Evolutionary conservation across 2,888 invertebrate species (phyloP).

Genomic region (Cepaea hortensis): DNA sequence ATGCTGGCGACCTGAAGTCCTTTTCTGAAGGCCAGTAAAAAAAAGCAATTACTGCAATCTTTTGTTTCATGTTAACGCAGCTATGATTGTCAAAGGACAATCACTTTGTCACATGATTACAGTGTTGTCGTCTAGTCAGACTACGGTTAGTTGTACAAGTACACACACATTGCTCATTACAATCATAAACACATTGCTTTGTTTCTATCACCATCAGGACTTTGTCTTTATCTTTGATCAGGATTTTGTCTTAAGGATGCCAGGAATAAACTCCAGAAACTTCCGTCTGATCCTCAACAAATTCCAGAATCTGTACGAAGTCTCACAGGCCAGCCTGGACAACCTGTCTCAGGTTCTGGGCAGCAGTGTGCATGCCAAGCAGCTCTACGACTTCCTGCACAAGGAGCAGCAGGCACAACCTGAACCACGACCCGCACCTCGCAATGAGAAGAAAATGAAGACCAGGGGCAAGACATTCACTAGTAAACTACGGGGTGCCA

Average conservation of each 20-base stretch:
- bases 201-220: too few relatives aligned
- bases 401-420: slow-evolving; percentile 26
- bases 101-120: too few relatives aligned
- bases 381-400: slow-evolving; percentile 75
- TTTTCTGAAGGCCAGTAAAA: too few relatives aligned
- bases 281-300: slow-evolving; percentile 86
- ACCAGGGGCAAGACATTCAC: neutral
- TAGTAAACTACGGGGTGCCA: slow-evolving; percentile 11
- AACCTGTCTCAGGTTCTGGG: slow-evolving; percentile 85
- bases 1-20: too few relatives aligned
- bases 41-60: too few relatives aligned
- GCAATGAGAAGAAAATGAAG: slow-evolving; percentile 17
- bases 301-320: slow-evolving; percentile 82
- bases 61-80: too few relatives aligned
- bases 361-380: slow-evolving; percentile 77
- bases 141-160: too few relatives aligned
- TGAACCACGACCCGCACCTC: neutral
- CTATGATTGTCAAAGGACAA: too few relatives aligned
- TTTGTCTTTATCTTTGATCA: slow-evolving; percentile 50
- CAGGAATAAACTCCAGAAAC: slow-evolving; percentile 92
- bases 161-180: too few relatives aligned
- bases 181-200: too few relatives aligned
- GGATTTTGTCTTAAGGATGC: slow-evolving; percentile 89
- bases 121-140: too few relatives aligned
- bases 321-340: slow-evolving; percentile 79